Conservation (phyloP, 1,140 invertebrate genomes). For the Diploscapter pachys region DNA sequence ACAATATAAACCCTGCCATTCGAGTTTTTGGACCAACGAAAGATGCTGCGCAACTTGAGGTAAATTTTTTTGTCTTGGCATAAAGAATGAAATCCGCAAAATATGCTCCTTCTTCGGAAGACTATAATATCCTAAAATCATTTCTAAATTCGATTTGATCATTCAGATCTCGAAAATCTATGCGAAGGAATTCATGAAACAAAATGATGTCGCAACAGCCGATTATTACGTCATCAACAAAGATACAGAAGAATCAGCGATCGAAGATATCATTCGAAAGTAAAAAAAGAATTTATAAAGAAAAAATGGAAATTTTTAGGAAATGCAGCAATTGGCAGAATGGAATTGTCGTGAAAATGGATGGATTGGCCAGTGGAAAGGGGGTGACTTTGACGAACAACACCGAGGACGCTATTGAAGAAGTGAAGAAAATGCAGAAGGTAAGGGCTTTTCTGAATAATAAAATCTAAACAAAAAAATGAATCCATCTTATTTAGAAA, state of each 20-base stretch:
- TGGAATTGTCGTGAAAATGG: slow-evolving; percentile 79
- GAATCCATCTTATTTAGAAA: background rate
- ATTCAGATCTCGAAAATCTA: slow-evolving; percentile 71
- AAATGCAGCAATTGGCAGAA: slow-evolving; percentile 21
- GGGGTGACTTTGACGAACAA: slow-evolving; percentile 81
- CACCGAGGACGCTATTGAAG: slow-evolving; percentile 69
- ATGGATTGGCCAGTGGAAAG: slow-evolving; percentile 89
- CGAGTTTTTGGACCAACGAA: slow-evolving; percentile 47
- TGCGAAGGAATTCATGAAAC: slow-evolving; percentile 87
- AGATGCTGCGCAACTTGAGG: slow-evolving; percentile 65
- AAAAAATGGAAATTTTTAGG: too few relatives aligned
- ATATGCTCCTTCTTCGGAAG: too few relatives aligned
- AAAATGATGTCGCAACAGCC: slow-evolving; percentile 83
- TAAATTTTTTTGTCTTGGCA: slow-evolving; percentile 59
- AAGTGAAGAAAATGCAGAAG: slow-evolving; percentile 9
- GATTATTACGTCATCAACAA: slow-evolving; percentile 75
- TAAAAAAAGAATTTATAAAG: slow-evolving; percentile 38
- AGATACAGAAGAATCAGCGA: background rate
- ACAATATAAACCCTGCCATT: background rate
- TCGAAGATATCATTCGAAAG: background rate
- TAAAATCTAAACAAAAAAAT: background rate
- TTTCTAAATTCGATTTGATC: background rate
- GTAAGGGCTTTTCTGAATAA: background rate
- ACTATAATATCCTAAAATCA: too few relatives aligned
- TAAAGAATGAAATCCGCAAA: background rate